Evolutionary conservation across 2,797 vertebrate genomes (phyloP).

Genomic region (Arrhamphus sclerolepis): DNA sequence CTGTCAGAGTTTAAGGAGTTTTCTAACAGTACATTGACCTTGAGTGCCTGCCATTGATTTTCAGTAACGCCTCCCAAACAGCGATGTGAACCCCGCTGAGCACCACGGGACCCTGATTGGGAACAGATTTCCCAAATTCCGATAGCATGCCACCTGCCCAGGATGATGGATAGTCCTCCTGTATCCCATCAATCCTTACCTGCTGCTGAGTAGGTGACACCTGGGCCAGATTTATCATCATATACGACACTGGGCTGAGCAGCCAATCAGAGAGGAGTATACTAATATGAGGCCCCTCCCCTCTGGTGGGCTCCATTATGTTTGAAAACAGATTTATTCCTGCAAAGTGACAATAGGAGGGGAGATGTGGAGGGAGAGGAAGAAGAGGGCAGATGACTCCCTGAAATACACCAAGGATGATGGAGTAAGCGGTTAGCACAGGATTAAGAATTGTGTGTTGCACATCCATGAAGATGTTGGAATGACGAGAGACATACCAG

Average conservation of each 20-base stretch:
- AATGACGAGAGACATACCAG: slow-evolving; percentile 2
- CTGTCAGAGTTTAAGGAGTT: slow-evolving; percentile 97
- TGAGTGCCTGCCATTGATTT: slow-evolving; percentile 98
- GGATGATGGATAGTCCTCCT: slow-evolving; percentile 93
- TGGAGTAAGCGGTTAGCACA: slow-evolving; percentile 10
- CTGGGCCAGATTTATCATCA: slow-evolving; percentile 97
- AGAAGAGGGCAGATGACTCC: slow-evolving; percentile 37
- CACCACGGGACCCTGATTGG: slow-evolving; percentile 95
- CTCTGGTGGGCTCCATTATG: slow-evolving; percentile 75
- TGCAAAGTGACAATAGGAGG: slow-evolving; percentile 62
- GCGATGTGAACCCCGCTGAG: slow-evolving; percentile 85
- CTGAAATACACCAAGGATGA: slow-evolving; percentile 33
- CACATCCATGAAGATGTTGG: slow-evolving; percentile 20
- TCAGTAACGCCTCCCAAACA: slow-evolving; percentile 94
- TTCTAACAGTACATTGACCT: slow-evolving; percentile 99
- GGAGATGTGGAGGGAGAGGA: slow-evolving; percentile 40
- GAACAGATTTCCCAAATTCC: slow-evolving; percentile 99
- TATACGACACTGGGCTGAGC: slow-evolving; percentile 76
- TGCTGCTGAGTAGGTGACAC: slow-evolving; percentile 91
- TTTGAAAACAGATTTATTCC: slow-evolving; percentile 82
- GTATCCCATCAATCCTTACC: slow-evolving; percentile 95
- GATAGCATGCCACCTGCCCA: slow-evolving; percentile 94
- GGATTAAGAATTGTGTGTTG: slow-evolving; percentile 1
- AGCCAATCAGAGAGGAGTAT: slow-evolving; percentile 73
- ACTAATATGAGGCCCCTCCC: slow-evolving; percentile 70